Evolutionary conservation across 2,113 vertebrate genomes (phyloP).

Genomic region (Myotis yumanensis): DNA sequence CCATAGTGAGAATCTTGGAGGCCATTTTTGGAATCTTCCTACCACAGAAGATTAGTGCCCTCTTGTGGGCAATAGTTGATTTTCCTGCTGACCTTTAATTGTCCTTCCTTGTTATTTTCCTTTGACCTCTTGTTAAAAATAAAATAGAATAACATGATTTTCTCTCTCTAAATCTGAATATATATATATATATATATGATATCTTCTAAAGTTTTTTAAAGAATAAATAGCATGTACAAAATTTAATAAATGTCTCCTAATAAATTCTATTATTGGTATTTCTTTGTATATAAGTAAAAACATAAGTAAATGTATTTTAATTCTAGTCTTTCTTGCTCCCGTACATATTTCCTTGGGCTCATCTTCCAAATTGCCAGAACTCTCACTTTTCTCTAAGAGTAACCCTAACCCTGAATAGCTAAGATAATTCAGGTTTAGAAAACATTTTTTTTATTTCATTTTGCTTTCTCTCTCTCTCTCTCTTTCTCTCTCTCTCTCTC

Average conservation of each 20-base stretch:
- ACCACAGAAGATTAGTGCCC: neutral
- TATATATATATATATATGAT: neutral
- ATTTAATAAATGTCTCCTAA: neutral
- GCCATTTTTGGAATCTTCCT: neutral
- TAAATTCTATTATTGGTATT: neutral
- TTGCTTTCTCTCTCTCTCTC: neutral
- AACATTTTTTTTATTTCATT: neutral
- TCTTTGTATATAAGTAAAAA: neutral
- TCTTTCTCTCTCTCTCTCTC: neutral
- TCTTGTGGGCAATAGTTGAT: accelerated
- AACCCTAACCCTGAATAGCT: neutral
- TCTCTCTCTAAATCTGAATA: neutral
- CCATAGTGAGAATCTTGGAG: neutral
- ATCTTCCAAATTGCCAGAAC: neutral
- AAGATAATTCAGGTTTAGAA: neutral
- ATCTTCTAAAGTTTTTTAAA: neutral
- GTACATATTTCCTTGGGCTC: neutral
- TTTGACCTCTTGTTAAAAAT: neutral
- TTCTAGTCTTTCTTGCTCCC: neutral
- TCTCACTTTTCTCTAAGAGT: neutral
- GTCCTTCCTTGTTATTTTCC: neutral
- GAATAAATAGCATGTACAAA: neutral
- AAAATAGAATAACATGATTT: neutral
- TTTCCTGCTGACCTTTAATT: neutral
- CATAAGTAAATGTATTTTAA: neutral